These are phyloP conservation scores for Notospermus geniculatus DNA, from an alignment of 1,140 invertebrate species.

Conservation along the genomic window DNA sequence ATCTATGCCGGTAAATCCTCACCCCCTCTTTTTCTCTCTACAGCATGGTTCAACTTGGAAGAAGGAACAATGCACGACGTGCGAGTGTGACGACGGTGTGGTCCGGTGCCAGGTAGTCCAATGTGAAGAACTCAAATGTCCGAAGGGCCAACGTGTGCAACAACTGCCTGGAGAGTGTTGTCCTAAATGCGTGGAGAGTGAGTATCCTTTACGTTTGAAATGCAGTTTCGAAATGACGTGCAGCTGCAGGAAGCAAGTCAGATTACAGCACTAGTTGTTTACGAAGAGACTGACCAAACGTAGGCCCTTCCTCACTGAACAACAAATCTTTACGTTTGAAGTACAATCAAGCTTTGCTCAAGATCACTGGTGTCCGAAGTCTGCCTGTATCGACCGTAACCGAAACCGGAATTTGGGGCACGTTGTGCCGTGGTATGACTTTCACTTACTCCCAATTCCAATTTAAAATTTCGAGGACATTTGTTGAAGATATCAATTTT, in stretches of 20 bases:
- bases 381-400: no score
- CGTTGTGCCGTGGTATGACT: no score
- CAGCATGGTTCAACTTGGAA: slow-evolving; percentile 63
- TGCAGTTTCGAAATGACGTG: background rate
- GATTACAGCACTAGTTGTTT: no score
- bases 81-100: slow-evolving; percentile 73
- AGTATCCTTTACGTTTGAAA: background rate
- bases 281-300: no score
- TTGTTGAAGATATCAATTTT: background rate
- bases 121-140: slow-evolving; percentile 60
- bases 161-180: slow-evolving; percentile 79
- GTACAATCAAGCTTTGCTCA: no score
- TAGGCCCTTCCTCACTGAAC: no score
- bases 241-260: no score
- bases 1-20: no score
- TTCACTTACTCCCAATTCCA: background rate
- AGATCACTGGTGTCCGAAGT: no score
- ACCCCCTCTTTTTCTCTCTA: slow-evolving; percentile 17
- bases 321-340: no score
- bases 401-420: no score
- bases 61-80: slow-evolving; percentile 72
- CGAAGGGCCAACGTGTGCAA: slow-evolving; percentile 67
- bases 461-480: background rate
- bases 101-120: slow-evolving; percentile 76
- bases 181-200: slow-evolving; percentile 70